phyloP scores from a whole-genome alignment of 1,140 invertebrate genomes.

The Adoxophyes honmai region DNA sequence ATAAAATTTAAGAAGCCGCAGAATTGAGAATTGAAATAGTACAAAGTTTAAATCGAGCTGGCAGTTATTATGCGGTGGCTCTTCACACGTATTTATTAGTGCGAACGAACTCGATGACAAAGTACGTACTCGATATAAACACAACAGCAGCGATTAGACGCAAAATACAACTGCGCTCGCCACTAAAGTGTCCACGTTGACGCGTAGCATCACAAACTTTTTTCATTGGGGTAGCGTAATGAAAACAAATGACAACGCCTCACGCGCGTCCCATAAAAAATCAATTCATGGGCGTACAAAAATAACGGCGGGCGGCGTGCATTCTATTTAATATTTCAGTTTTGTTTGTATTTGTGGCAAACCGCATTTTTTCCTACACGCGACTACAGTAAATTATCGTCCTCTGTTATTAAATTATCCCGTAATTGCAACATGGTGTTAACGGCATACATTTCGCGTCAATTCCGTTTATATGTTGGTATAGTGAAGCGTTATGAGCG shows the following conservation, averaged over 20 bases:
- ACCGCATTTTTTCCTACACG: conserved; percentile 22
- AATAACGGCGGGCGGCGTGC: conserved; percentile 31
- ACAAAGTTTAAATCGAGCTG: background rate
- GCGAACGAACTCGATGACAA: conserved; percentile 22
- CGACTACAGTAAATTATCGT: background rate
- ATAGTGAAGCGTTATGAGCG: background rate
- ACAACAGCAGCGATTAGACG: background rate
- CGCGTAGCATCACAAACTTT: conserved; percentile 25
- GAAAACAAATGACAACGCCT: conserved; percentile 63
- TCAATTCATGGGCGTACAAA: conserved; percentile 47
- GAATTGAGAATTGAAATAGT: background rate
- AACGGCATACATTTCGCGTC: background rate
- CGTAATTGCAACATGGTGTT: conserved; percentile 4
- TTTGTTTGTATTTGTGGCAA: conserved; percentile 18
- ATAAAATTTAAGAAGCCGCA: background rate
- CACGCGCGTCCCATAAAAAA: conserved; percentile 59
- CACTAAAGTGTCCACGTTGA: conserved; percentile 23
- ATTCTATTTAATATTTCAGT: conserved; percentile 37
- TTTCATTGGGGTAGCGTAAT: conserved; percentile 51
- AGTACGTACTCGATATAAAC: background rate
- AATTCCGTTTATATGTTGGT: background rate
- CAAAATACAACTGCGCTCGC: background rate
- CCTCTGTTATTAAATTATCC: background rate
- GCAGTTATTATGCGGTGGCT: conserved; percentile 15
- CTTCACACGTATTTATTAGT: conserved; percentile 23